Base-by-base conservation (phyloP, 2,797 vertebrate genomes). In the Lophura swinhoii region DNA sequence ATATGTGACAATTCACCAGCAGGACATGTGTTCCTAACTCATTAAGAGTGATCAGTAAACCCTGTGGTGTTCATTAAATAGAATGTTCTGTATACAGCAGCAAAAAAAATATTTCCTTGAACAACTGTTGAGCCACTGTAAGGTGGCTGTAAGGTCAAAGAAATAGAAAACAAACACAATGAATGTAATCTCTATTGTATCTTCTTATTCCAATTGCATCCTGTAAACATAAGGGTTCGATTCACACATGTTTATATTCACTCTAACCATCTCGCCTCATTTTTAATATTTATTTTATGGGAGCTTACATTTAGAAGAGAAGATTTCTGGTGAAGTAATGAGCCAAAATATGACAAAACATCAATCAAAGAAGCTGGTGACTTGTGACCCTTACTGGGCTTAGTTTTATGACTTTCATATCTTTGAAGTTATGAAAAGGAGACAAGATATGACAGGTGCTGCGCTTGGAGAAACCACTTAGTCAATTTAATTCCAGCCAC, bases 381-480 rank as follows among this genome's bases (percentile, higher is more conserved):
- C 97, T 97, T 93, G 95, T 97, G 97, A 98, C 98, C 97, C 95
- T 94, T 96, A 90, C 96, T 95, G 93, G 94, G 94, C 95, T 96
- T 97, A 93, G 93, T 97, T 98, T 98, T 97, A 98, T 98, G 98
- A 98, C 97, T 98, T 98, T 98, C 98, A 98, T 98, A 98, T 97
- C 97, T 98, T 97, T 97, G 97, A 98, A 97, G 98, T 97, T 98
- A 98, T 98, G 97, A 98, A 98, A 97, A 97, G 97, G 95, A 97
- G 98, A 98, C 97, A 96, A 97, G 97, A 98, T 97, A 95, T 98
- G 98, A 98, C 98, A 98, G 97, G 95, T 97, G 97, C 98, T 98
- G 97, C 93, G 96, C 97, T 98, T 97, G 97, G 97, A 97, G 97
- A 97, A 98, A 97, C 96, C 96, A 93, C 96, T 95, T 95, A 94